phyloP scores from a whole-genome alignment of 2,113 vertebrate species.

The Corythornis madagascariensis region DNA sequence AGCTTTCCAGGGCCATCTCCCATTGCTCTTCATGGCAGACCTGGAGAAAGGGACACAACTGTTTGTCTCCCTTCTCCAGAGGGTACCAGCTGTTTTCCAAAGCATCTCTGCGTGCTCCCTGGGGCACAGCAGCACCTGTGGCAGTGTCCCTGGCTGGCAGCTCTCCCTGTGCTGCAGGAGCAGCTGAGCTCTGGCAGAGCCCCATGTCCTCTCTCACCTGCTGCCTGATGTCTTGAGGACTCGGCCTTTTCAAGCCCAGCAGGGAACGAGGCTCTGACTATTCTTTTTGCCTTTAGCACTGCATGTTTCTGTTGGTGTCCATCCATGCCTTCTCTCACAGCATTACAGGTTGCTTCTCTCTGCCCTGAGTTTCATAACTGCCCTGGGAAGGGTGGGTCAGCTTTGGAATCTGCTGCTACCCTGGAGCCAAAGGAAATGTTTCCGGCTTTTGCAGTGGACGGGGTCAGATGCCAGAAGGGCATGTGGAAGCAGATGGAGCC shows the following conservation, averaged over 20 bases:
- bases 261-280: not conserved
- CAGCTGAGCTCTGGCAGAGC: not conserved
- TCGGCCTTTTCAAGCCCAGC: not conserved
- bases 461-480: not conserved
- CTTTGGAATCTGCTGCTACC: not conserved
- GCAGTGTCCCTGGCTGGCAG: not conserved
- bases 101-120: not conserved
- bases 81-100: not conserved
- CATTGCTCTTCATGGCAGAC: fast-evolving
- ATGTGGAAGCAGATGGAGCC: not conserved
- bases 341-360: not conserved
- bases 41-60: not conserved
- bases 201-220: not conserved
- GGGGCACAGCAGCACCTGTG: not conserved
- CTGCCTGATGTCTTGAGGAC: not conserved
- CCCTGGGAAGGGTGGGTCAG: not conserved
- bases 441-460: not conserved
- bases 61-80: not conserved
- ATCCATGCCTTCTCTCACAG: not conserved
- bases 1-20: not conserved
- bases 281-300: not conserved
- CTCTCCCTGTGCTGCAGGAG: not conserved
- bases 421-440: not conserved
- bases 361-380: not conserved
- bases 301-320: not conserved